Conservation (phyloP, 2,888 invertebrate genomes). For the Eristalis arbustorum region DNA sequence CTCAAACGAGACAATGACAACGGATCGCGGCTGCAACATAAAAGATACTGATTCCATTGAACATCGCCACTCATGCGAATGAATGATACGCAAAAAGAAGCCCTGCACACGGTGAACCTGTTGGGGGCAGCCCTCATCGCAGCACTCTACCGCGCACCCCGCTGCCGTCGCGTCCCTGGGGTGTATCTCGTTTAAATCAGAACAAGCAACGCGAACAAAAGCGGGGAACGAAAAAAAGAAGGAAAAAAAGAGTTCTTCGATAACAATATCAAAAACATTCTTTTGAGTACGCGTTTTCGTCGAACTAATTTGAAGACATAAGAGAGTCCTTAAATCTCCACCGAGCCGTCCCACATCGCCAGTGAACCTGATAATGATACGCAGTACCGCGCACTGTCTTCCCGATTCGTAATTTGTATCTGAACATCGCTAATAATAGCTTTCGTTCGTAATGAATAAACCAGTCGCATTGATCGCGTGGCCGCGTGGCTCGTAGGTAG, state of each 20-base stretch:
- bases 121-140: slow-evolving; percentile 20
- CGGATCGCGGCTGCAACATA: not conserved
- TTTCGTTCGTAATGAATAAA: slow-evolving; percentile 63
- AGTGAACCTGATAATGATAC: slow-evolving; percentile 70
- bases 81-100: not conserved
- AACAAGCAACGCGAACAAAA: slow-evolving; percentile 18
- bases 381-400: slow-evolving; percentile 66
- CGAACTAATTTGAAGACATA: slow-evolving; percentile 57
- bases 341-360: slow-evolving; percentile 65
- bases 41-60: not conserved
- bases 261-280: slow-evolving; percentile 37
- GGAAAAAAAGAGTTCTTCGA: slow-evolving; percentile 1
- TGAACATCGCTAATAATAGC: slow-evolving; percentile 69
- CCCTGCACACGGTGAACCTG: slow-evolving; percentile 18
- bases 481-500: slow-evolving; percentile 33
- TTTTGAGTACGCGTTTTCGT: slow-evolving; percentile 46
- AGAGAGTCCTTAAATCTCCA: slow-evolving; percentile 23
- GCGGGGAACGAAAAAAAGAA: not conserved
- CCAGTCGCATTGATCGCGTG: slow-evolving; percentile 62
- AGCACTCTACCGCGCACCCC: not conserved
- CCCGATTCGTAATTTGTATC: slow-evolving; percentile 67
- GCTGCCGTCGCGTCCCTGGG: not conserved
- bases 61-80: not conserved
- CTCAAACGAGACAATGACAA: not conserved
- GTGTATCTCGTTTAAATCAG: slow-evolving; percentile 1